Evolutionary conservation across 1,140 invertebrate species (phyloP), one percentile per base, ranked within the genome.

Genomic region (Drosophila virilis): DNA sequence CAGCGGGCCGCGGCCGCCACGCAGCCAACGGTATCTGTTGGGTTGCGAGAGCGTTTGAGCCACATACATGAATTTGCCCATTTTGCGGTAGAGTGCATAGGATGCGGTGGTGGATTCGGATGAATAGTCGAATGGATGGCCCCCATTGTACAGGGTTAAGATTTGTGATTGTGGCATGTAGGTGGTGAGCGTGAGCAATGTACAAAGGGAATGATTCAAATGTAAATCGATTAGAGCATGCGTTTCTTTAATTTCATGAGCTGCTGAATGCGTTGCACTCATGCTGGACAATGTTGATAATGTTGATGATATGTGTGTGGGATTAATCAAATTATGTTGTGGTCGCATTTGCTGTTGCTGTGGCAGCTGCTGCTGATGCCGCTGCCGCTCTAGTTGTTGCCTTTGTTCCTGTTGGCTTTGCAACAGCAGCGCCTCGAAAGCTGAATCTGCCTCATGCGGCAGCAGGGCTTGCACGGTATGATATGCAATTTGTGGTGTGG

Each of bases 21-120:
- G 94, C 78, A 95, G 94, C 97, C 97, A 98, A 51, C 95, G 95
- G 93, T 95, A 97, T 71, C 95, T 95, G 72, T 85, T 79, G 68
- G 84, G 84, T 77, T 89, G 89, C 64, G 72, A 77, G 68, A 80
- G 67, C 65, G 79, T 77, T 90, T 91, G 88, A 74, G 83, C 84
- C 77, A 42, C 54, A 72, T 74, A 83, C 54, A 73, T 79, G 74
- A 92, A 91, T 79, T 91, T 83, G 40, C 91, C 91, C 88, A 89
- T 91, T 91, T 91, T 77, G 12, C 85, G 81, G 61, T 77, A 84
- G 67, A 91, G 74, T 65, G 81, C 69, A 52, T 77, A 85, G 57
- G 68, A 55, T 46, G 81, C 32, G 35, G 75, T 55, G 42, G 73
- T 61, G 17, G 72, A 71, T 54, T 71, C 61, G 40, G 71, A 75